Evolutionary conservation across 2,888 invertebrate species (phyloP), one percentile per base, ranked within the genome.

Genomic region (Hydroisotoma schaefferi): DNA sequence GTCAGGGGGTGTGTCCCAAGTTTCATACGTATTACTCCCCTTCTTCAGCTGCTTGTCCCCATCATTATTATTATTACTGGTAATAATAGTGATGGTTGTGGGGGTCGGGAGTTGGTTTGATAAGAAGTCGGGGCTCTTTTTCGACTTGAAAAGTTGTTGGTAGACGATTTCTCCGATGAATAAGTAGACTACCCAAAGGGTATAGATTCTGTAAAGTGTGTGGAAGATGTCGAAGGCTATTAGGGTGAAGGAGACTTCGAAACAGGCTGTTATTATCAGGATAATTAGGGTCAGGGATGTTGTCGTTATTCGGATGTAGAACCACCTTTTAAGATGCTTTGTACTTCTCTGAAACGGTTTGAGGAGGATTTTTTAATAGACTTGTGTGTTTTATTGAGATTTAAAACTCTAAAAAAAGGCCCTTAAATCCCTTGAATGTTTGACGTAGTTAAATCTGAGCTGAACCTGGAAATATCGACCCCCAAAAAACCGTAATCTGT

Each of bases 321-420:
- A 70, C 70, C 70, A 70, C 49, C 57, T 58, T 56, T 65, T 67
- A 44, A 67, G 62, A 10, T 63, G 53, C 27, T 56, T 57, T 20
- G 62, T 59, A 44, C 61, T 57, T 64, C 57, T 64, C 69, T 70
- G 61, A 26, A 56, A 51, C n/a, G n/a, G n/a, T 25, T 47, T 46
- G 43, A 43, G 54, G 26, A 23, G 18, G 20, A 23, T 22, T 8
- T 44, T 43, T 43, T 23, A n/a, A n/a, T n/a, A 40, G 5, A 40
- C 5, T 18, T 44, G 20, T 44, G 12, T n/a, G 20, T n/a, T 44
- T 15, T n/a, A 15, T 44, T 10, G 20, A 8, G 44, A 44, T 44
- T 44, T n/a, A n/a, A n/a, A n/a, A 46, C 23, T 20, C 5, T 15
- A 46, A 5, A 10, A 40, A 10, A 40, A 8, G 15, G 40, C 40